Conservation (phyloP, 2,888 invertebrate genomes). For the Spialia ferax region DNA sequence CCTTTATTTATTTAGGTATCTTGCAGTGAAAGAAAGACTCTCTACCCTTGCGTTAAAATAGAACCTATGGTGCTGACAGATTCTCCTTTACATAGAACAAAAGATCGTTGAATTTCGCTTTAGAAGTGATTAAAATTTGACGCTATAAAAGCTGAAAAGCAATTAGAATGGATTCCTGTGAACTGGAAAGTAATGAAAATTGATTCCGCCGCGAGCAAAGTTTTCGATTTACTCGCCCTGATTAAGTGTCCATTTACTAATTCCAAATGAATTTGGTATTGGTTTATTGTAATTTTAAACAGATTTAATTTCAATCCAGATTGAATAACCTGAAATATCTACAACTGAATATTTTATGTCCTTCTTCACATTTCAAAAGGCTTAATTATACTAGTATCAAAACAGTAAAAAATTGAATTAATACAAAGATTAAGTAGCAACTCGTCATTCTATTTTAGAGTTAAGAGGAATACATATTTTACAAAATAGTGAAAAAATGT, state of each 20-base stretch:
- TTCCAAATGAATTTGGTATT: slow-evolving; percentile 33
- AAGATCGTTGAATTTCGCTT: slow-evolving; percentile 14
- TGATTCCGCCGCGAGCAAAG: slow-evolving; percentile 38
- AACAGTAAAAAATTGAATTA: too few species aligned
- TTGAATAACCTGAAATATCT: not conserved
- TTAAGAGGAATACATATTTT: too few species aligned
- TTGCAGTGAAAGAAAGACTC: not conserved
- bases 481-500: too few species aligned
- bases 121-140: slow-evolving; percentile 37
- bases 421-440: too few species aligned
- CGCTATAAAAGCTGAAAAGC: slow-evolving; percentile 37
- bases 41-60: not conserved
- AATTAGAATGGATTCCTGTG: slow-evolving; percentile 38
- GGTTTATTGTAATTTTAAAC: slow-evolving; percentile 22
- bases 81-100: slow-evolving; percentile 10
- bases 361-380: too few species aligned
- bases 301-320: slow-evolving; percentile 21
- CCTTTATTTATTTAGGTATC: too few species aligned
- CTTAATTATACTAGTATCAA: too few species aligned
- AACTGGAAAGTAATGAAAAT: slow-evolving; percentile 39
- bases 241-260: slow-evolving; percentile 38
- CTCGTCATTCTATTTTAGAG: too few species aligned
- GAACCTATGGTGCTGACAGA: not conserved
- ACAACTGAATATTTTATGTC: not conserved
- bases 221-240: slow-evolving; percentile 36